Evolutionary conservation across 1,140 invertebrate species (phyloP), one percentile per base, ranked within the genome.

Genomic region (Agrilus planipennis): DNA sequence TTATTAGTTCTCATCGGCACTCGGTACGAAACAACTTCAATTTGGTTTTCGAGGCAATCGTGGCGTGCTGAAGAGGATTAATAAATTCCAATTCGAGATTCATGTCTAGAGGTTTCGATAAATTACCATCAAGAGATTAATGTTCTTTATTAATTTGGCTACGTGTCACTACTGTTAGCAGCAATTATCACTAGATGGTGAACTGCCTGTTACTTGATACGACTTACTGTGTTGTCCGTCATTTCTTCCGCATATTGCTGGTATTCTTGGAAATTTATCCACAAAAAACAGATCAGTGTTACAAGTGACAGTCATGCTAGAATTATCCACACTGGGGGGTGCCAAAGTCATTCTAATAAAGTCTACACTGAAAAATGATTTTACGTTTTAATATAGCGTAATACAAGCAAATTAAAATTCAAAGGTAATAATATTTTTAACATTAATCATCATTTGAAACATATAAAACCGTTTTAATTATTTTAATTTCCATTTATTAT

Each of bases 171-270:
- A n/a, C n/a, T n/a, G n/a, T n/a, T n/a, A n/a, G n/a, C n/a, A n/a
- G n/a, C n/a, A 19, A n/a, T 16, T 40, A 31, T 4, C 10, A 29
- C 5, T 14, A 23, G 10, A 10, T 16, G 18, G 10, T 40, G 29
- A 14, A 17, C 11, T 23, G 27, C 21, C 14, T 34, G 30, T 25
- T 11, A 12, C 17, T 30, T 15, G 7, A 37, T 39, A 14, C 16
- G 4, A 35, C 42, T 48, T 46, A 57, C 55, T 42, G 42, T 57
- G 55, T 41, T 57, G 55, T 12, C 44, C 41, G 34, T 47, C 44
- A 34, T 55, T 57, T 30, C 50, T 49, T 5, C 55, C 55, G 39
- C 55, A 57, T 11, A 55, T 29, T 19, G 38, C 27, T 11, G 55
- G 51, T 15, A 54, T 41, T 30, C 7, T 11, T 15, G 34, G 50